These are phyloP conservation scores for Caradrina kadenii DNA, from an alignment of 2,888 invertebrate genomes.

Conservation along the genomic window DNA sequence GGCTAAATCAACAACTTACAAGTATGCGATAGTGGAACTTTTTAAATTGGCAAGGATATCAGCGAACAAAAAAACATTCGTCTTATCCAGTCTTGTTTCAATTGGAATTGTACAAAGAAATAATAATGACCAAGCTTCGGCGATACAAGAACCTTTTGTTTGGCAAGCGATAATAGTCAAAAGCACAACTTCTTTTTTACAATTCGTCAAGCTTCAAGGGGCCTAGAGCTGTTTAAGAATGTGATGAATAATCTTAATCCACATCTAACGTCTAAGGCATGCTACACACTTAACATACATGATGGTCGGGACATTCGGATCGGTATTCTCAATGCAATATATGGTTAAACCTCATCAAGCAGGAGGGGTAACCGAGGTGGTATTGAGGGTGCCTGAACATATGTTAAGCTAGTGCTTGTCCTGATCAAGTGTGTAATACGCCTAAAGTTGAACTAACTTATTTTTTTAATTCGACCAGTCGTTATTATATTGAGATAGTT, in stretches of 20 bases:
- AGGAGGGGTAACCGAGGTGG: too few species aligned
- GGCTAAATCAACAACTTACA: background rate
- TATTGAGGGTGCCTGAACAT: too few species aligned
- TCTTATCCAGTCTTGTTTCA: constrained; percentile 54
- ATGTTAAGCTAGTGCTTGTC: too few species aligned
- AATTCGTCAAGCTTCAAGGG: background rate
- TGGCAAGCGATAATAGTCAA: background rate
- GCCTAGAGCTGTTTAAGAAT: constrained; percentile 1
- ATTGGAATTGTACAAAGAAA: constrained; percentile 52
- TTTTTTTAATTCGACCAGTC: constrained; percentile 24
- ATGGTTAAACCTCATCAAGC: too few species aligned
- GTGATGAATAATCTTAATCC: constrained; percentile 40
- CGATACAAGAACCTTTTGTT: constrained; percentile 13
- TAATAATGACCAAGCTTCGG: constrained; percentile 50
- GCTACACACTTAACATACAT: too few species aligned
- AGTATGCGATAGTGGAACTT: background rate
- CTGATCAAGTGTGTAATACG: too few species aligned
- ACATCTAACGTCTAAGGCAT: constrained; percentile 29
- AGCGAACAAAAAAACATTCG: constrained; percentile 15
- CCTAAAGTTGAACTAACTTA: constrained; percentile 2
- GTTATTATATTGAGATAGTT: constrained; percentile 6
- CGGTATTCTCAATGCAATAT: too few species aligned
- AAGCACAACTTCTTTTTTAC: background rate
- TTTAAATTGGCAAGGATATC: constrained; percentile 29
- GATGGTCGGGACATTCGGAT: too few species aligned